phyloP scores from a whole-genome alignment of 2,113 vertebrate species.

The Cichladusa arquata region DNA sequence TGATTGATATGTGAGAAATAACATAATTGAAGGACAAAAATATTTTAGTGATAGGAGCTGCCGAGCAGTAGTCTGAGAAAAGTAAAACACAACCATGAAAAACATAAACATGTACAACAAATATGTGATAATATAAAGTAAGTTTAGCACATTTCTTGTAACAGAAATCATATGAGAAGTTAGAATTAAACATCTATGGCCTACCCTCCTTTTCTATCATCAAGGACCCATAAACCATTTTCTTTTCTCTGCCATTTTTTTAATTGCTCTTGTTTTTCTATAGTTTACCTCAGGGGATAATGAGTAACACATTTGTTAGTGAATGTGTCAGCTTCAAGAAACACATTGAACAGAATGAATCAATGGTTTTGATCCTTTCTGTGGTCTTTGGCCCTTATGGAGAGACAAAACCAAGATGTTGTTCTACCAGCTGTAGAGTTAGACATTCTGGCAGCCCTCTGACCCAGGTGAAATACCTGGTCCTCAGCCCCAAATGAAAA shows the following conservation, averaged over 20 bases:
- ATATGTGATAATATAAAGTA: not conserved
- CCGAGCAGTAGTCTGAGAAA: not conserved
- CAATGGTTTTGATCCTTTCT: not conserved
- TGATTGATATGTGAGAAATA: not conserved
- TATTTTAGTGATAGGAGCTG: not conserved
- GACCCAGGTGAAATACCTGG: not conserved
- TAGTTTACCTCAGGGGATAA: not conserved
- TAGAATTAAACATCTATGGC: not conserved
- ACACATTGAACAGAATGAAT: not conserved
- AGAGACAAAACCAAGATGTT: rapidly evolving
- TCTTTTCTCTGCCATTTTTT: not conserved
- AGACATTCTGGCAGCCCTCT: not conserved
- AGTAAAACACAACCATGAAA: not conserved
- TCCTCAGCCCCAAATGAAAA: not conserved
- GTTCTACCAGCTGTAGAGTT: not conserved
- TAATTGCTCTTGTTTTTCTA: not conserved
- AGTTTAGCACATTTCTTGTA: not conserved
- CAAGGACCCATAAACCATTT: not conserved
- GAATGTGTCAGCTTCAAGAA: not conserved
- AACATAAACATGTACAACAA: not conserved
- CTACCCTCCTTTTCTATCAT: not conserved
- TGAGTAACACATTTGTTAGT: not conserved
- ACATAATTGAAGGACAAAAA: not conserved
- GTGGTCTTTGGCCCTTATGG: not conserved
- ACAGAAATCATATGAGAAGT: not conserved